phyloP scores from a whole-genome alignment of 1,140 invertebrate genomes.

The Drosophila elegans region DNA sequence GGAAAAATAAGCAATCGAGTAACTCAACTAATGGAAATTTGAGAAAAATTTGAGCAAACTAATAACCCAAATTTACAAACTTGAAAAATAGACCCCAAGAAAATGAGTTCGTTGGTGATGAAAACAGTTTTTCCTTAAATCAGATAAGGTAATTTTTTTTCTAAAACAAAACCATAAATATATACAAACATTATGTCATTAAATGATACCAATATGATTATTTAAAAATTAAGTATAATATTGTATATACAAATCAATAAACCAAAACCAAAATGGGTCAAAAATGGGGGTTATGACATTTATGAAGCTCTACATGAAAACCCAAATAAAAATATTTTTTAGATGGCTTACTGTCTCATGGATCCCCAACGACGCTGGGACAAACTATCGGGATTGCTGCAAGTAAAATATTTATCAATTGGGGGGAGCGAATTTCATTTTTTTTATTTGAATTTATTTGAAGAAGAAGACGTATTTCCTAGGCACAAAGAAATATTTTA shows the following conservation, averaged over 20 bases:
- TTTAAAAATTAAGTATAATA: background rate
- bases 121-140: background rate
- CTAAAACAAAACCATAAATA: too few relatives aligned
- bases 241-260: constrained; percentile 11
- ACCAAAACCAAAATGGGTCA: constrained; percentile 61
- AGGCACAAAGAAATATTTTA: too few relatives aligned
- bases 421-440: background rate
- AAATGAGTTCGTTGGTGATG: background rate
- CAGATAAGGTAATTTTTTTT: too few relatives aligned
- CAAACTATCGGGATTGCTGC: constrained; percentile 89
- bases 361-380: constrained; percentile 91
- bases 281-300: constrained; percentile 40
- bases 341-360: constrained; percentile 90
- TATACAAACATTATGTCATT: background rate
- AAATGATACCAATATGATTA: background rate
- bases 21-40: constrained; percentile 22
- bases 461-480: too few relatives aligned
- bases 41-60: constrained; percentile 1
- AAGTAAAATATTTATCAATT: constrained; percentile 56
- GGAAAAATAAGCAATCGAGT: constrained; percentile 14
- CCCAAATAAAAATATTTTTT: constrained; percentile 15
- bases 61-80: background rate
- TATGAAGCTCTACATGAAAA: constrained; percentile 50
- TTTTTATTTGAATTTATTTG: too few relatives aligned
- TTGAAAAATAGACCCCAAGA: background rate